Base-by-base conservation (phyloP, 2,797 vertebrate genomes). In the Holocentrus rufus region DNA sequence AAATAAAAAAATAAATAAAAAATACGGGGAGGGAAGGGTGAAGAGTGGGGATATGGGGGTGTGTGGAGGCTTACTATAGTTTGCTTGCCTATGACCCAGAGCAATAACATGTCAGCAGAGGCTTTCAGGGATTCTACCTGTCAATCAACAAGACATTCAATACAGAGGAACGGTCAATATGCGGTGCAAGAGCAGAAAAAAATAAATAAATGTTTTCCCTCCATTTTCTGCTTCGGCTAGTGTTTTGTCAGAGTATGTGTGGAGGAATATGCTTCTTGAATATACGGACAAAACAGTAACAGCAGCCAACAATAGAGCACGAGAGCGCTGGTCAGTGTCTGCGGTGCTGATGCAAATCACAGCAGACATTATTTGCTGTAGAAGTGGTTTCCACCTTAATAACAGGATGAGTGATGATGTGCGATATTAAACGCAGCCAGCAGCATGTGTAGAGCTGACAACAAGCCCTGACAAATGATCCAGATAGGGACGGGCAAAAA, bases 91-190 rank as follows among this genome's bases (percentile, higher is more conserved):
- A 77, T 85, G 87, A 88, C 91, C 89, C 84, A 80, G 75, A 90
- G 88, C 88, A 92, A 91, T 92, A 90, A 89, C 67, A 79, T 81
- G 81, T 85, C 79, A 82, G 82, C 80, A 60, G 82, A 87, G 87
- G 85, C 79, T 90, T 86, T 86, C 69, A 46, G 81, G 83, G 87
- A 86, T 90, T 86, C 61, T 18, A 74, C 75, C 88, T 90, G 90
- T 90, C 90, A 90, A 74, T 91, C 92, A 91, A 20, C 22, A 30
- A 56, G 8, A 49, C 55, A 57, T 50, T 65, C 65, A 30, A 60
- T 68, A 59, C 22, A 76, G 42, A 20, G 4, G 30, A 82, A 42
- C 1, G 5, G 69, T 72, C 72, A 62, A 34, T 80, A 86, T 69
- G 50, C 31, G 60, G 36, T 2, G 2, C 10, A 65, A 80, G 46